Conservation (phyloP, 2,888 invertebrate genomes). For the Dromius quadrimaculatus region DNA sequence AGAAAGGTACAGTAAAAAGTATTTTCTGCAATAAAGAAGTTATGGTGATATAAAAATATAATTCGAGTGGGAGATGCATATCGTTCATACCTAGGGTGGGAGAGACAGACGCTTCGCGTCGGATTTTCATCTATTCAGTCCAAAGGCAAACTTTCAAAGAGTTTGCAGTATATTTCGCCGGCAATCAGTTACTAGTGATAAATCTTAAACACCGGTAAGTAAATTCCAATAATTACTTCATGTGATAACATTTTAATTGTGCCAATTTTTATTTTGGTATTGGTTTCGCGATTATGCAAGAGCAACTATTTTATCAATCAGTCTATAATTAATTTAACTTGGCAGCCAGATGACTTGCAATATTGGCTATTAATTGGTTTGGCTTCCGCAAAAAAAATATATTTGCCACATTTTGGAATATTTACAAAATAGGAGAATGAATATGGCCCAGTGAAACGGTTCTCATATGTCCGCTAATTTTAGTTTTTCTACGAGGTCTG, state of each 20-base stretch:
- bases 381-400: neutral
- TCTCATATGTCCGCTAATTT: constrained; percentile 58
- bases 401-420: constrained; percentile 8
- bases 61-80: constrained; percentile 49
- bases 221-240: constrained; percentile 17
- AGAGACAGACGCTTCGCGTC: constrained; percentile 51
- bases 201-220: constrained; percentile 46
- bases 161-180: constrained; percentile 43
- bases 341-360: constrained; percentile 9
- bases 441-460: constrained; percentile 46
- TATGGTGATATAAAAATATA: constrained; percentile 51
- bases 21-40: constrained; percentile 49
- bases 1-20: constrained; percentile 39
- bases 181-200: constrained; percentile 38
- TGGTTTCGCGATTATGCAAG: constrained; percentile 46
- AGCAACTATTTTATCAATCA: constrained; percentile 31
- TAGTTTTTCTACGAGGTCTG: constrained; percentile 57
- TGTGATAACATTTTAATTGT: constrained; percentile 24
- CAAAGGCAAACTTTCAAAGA: constrained; percentile 47
- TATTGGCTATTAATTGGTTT: constrained; percentile 13
- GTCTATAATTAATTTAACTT: constrained; percentile 32
- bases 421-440: constrained; percentile 37
- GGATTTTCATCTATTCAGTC: constrained; percentile 51
- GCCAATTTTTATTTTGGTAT: constrained; percentile 48
- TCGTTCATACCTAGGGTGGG: constrained; percentile 47